Percentiles rank a stretch among this genome's conserved stretches.
Conservation (phyloP, 2,797 vertebrate genomes). For the Coracias cyanogaster region DNA sequence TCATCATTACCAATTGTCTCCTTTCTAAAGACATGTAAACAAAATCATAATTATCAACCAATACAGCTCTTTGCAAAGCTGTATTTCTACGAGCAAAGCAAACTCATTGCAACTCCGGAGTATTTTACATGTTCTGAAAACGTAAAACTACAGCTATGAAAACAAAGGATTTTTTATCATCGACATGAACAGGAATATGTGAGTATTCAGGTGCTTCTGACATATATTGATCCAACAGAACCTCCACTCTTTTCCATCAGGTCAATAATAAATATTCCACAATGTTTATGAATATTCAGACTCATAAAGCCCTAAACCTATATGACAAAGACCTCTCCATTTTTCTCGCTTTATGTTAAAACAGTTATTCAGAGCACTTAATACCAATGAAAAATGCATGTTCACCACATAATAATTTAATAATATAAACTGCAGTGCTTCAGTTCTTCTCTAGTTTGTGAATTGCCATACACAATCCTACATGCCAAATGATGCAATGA, state of each 20-base stretch:
- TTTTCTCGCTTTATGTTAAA: background rate
- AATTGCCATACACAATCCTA: background rate
- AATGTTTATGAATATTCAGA: background rate
- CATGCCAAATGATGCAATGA: background rate
- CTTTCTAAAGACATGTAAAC: slow-evolving; percentile 14
- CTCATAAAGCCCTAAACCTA: background rate
- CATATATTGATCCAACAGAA: background rate
- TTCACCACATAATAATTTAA: background rate
- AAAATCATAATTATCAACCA: background rate
- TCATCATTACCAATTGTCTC: slow-evolving; percentile 55
- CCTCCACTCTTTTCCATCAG: background rate
- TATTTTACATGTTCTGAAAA: background rate
- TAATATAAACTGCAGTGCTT: background rate
- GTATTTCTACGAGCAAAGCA: background rate
- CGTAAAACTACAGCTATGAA: background rate
- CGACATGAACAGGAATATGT: background rate
- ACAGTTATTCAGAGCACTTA: background rate
- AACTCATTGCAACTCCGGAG: background rate
- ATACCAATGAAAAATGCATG: background rate
- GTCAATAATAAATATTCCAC: background rate
- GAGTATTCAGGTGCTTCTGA: background rate
- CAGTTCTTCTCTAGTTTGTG: background rate
- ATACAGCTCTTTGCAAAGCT: background rate
- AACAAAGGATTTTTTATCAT: background rate
- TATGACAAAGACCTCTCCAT: background rate